Base-by-base conservation (phyloP, 2,888 invertebrate genomes). In the Cordilura impudica region DNA sequence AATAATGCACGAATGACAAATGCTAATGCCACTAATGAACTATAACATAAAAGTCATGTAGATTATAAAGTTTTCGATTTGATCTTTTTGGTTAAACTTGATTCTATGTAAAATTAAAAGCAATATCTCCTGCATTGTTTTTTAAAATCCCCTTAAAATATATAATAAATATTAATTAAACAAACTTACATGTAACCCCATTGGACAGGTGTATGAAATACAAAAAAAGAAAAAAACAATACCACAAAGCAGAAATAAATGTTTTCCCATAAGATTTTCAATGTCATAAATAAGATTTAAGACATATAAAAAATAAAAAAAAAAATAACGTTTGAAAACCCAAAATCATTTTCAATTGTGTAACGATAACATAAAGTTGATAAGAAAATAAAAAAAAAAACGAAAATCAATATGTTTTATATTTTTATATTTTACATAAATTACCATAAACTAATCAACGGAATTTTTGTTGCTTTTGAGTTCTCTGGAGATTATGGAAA, bases 391-490 rank as follows among this genome's bases (percentile, higher is more conserved):
- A 4, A 7, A 56, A n/a, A 16, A 23, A n/a, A 23, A 51, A 23
- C 6, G 12, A 18, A 26, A 60, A 23, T 23, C 16, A 53, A 45
- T 60, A 45, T 23, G 58, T 51, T 43, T 23, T 10, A 49, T 60
- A 51, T 18, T 43, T 43, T 2, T 10, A 53, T 53, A 74, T 43
- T 43, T 2, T 10, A 53, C 60, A 74, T 18, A 53, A 67, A 67
- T 74, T 74, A 74, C 16, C 66, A 74, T 74, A 61, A 67, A 51
- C 43, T 60, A 66, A 67, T 66, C 60, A 74, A 66, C 58, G 60
- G 31, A 16, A 10, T 58, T 56, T 6, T 2, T 14, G n/a, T 49
- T 12, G 14, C n/a, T 19, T 4, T 58, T 47, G 26, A 3, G 18
- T 26, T 47, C n/a, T 12, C 23, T 14, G n/a, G 26, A 45, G 7